phyloP scores from a whole-genome alignment of 2,888 invertebrate genomes.

The Oxytorus armatus region DNA sequence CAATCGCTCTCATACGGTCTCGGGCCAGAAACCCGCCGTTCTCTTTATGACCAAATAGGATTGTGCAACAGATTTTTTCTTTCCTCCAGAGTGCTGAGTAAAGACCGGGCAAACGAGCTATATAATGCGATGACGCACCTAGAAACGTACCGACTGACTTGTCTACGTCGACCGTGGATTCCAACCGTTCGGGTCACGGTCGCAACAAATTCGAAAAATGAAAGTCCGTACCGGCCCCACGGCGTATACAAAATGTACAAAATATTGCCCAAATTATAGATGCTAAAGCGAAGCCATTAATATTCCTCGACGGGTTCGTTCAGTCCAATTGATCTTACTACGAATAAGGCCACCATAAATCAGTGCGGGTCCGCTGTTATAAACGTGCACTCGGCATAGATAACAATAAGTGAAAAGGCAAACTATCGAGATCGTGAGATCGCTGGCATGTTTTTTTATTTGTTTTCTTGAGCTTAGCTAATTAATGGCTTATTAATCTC shows the following conservation, averaged over 20 bases:
- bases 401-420: constrained; percentile 1
- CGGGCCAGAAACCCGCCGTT: background rate
- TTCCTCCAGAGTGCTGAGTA: constrained; percentile 4
- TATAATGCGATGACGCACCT: constrained; percentile 14
- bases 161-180: background rate
- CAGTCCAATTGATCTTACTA: too few species aligned
- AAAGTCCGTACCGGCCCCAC: background rate
- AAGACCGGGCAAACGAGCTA: background rate
- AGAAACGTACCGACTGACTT: constrained; percentile 5
- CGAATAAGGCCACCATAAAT: background rate
- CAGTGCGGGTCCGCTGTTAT: background rate
- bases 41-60: constrained; percentile 8
- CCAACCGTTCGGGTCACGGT: constrained; percentile 12
- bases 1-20: background rate
- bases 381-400: background rate
- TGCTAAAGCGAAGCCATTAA: too few species aligned
- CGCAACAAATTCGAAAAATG: background rate
- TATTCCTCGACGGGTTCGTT: too few species aligned
- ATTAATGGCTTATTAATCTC: constrained; percentile 29
- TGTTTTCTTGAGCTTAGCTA: constrained; percentile 8
- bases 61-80: constrained; percentile 9
- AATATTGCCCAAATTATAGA: too few species aligned
- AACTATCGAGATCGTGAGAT: constrained; percentile 43
- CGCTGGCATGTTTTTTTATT: background rate
- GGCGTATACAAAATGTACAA: background rate